Conservation (phyloP, 1,140 invertebrate species). For the Drosophila sechellia region DNA sequence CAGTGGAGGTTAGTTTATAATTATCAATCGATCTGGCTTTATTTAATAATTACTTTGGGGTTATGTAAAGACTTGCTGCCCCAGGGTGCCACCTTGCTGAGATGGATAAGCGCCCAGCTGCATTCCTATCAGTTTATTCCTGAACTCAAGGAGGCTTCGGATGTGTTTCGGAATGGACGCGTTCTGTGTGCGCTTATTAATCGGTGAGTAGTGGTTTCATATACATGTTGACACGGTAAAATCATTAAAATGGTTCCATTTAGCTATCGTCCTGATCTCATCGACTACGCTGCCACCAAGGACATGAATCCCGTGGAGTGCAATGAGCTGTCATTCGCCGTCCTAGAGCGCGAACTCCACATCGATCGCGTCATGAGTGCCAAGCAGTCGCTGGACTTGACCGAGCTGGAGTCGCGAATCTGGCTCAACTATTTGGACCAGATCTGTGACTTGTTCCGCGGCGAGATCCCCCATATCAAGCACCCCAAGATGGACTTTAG, state of each 20-base stretch:
- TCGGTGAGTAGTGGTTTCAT: constrained; percentile 50
- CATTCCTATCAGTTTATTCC: constrained; percentile 64
- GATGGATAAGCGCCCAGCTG: constrained; percentile 79
- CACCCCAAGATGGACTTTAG: constrained; percentile 88
- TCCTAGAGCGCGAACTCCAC: constrained; percentile 90
- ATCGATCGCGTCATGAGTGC: constrained; percentile 93
- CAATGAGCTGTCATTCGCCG: constrained; percentile 93
- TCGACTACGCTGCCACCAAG: constrained; percentile 90
- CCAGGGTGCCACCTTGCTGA: constrained; percentile 63
- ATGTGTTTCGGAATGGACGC: constrained; percentile 81
- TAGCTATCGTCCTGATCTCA: constrained; percentile 94
- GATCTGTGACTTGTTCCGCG: constrained; percentile 92
- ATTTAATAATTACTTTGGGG: neutral
- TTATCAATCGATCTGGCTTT: neutral
- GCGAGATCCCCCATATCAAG: constrained; percentile 92
- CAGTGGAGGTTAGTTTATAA: constrained; percentile 67
- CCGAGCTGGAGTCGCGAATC: constrained; percentile 89
- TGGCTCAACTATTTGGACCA: constrained; percentile 95
- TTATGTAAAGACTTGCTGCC: constrained; percentile 59
- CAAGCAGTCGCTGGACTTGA: constrained; percentile 90
- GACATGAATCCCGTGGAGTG: constrained; percentile 88
- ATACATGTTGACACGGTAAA: neutral
- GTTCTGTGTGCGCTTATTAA: constrained; percentile 80
- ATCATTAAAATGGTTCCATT: constrained; percentile 69
- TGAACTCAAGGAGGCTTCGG: constrained; percentile 75